These are phyloP conservation scores for Euura lappo DNA, from an alignment of 1,140 invertebrate genomes.

Conservation along the genomic window DNA sequence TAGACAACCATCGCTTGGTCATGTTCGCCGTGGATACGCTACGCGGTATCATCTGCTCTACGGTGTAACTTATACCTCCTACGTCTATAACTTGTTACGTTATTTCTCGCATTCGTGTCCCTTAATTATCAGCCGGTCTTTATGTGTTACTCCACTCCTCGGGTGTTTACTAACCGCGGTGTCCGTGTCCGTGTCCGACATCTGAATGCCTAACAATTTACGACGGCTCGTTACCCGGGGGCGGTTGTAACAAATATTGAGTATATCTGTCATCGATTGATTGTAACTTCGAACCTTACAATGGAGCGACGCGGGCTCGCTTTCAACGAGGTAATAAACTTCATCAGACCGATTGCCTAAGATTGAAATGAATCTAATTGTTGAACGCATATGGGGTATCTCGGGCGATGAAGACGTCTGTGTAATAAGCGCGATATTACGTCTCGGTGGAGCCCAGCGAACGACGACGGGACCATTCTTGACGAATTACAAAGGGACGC, in stretches of 20 bases:
- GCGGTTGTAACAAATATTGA: no score
- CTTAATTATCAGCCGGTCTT: slow-evolving; percentile 7
- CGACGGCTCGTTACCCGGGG: no score
- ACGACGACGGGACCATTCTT: background rate
- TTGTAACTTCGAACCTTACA: no score
- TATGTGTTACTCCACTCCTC: slow-evolving; percentile 9
- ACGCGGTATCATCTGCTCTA: background rate
- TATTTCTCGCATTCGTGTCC: background rate
- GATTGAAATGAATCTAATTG: background rate
- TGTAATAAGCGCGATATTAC: background rate
- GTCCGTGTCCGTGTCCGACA: background rate
- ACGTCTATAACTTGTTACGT: background rate
- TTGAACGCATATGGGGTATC: background rate
- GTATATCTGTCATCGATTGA: no score
- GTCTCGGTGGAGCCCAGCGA: background rate
- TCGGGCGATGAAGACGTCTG: background rate
- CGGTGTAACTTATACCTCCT: background rate
- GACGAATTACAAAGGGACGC: background rate
- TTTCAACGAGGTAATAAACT: background rate
- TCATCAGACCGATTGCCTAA: background rate
- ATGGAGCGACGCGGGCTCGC: no score
- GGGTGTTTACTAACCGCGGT: slow-evolving; percentile 6
- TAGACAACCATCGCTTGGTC: slow-evolving; percentile 1
- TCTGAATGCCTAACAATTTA: no score
- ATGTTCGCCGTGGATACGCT: background rate